Percentiles rank a stretch among this genome's conserved stretches.
Conservation (phyloP, 2,888 invertebrate species). For the Drosophila setosimentum region DNA sequence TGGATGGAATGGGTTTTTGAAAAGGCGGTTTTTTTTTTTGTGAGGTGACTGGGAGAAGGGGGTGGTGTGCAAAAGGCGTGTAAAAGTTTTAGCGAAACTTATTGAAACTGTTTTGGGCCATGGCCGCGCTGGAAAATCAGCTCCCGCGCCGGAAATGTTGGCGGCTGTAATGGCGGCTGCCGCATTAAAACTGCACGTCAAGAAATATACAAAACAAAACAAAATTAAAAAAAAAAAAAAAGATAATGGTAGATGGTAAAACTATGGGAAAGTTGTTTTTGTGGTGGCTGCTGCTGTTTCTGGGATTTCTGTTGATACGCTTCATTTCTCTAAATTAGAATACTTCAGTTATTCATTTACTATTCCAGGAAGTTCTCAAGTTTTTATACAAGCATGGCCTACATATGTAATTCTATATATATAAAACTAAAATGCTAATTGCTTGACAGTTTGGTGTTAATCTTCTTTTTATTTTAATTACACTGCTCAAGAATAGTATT, state of each 20-base stretch:
- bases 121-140: conserved; percentile 73
- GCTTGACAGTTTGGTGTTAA: neutral
- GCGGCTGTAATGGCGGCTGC: conserved; percentile 57
- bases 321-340: conserved; percentile 20
- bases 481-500: neutral
- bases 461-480: neutral
- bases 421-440: neutral
- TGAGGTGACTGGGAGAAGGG: neutral
- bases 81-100: conserved; percentile 77
- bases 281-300: conserved; percentile 7
- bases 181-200: conserved; percentile 53
- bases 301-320: conserved; percentile 25
- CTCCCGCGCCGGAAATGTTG: conserved; percentile 72
- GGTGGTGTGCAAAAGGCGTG: conserved; percentile 61
- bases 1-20: conserved; percentile 1
- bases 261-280: conserved; percentile 23
- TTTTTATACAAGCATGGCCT: neutral
- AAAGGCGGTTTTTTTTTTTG: conserved; percentile 7
- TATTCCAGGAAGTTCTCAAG: neutral
- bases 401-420: neutral
- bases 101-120: conserved; percentile 78
- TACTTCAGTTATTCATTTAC: conserved; percentile 21
- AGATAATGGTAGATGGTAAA: conserved; percentile 17
- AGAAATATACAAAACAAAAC: conserved; percentile 28
- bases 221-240: conserved; percentile 9